Base-by-base conservation (phyloP, 2,888 invertebrate genomes). In the Carcina quercana region DNA sequence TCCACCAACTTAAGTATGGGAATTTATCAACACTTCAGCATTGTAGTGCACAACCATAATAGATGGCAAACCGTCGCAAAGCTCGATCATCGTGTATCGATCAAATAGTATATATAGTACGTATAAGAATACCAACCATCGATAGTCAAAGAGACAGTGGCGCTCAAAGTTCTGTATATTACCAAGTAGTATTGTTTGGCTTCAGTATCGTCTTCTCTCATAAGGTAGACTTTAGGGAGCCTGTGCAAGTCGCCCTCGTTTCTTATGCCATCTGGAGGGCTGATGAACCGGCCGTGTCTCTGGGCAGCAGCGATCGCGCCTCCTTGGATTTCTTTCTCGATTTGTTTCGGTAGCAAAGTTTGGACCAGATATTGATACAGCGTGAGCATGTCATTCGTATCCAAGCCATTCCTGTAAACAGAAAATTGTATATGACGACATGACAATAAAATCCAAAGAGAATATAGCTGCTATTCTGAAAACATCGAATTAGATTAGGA, bases 351-450 rank as follows among this genome's bases (percentile, higher is more conserved):
- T 41, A 96, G 85, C 24, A 96, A 78, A 37, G 91, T 92, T 38
- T 91, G 89, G 19, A 91, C 87, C 50, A 96, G 82, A 78, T 96
- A 96, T 45, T 93, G 92, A 69, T 96, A 97, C 38, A 98, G 85
- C 7, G 94, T 91, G 56, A 95, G 91, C 88, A 97, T 92, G 68
- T 98, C 95, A 38, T 86, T 85, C 30, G 91, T 92, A 50, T 91
- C 89, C 22, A 97, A 84, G 15, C 94, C 94, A 78, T 96, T 96
- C 91, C 96, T 96, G 59, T n/a, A n/a, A n/a, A n/a, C n/a, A n/a
- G n/a, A n/a, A n/a, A n/a, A n/a, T n/a, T n/a, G n/a, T n/a, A n/a
- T n/a, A n/a, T n/a, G n/a, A n/a, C n/a, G n/a, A n/a, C n/a, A n/a
- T n/a, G n/a, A n/a, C n/a, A n/a, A n/a, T n/a, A n/a, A n/a, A n/a